Evolutionary conservation across 64 coral and sea anemone genomes (phyloP), one percentile per base, ranked within the genome.

Genomic region (Stichodactyla helianthus): DNA sequence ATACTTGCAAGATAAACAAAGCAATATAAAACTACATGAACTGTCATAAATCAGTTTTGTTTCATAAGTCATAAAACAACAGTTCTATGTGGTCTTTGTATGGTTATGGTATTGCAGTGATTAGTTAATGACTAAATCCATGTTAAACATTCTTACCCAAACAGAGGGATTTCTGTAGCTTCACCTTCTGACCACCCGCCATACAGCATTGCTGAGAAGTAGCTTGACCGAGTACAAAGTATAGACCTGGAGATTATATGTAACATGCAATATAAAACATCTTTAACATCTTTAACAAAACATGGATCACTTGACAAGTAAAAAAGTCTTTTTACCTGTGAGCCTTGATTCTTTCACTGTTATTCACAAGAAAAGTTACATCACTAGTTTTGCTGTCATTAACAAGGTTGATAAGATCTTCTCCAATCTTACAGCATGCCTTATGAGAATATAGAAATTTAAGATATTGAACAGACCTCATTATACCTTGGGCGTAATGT

Each of bases 121-220:
- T 3, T 44, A 44, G 35, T 44, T 44, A 31, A 31, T 44, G 35
- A 44, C 35, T 44, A 44, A 44, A 44, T 44, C 35, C 68, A 4
- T 11, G 4, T 10, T 10, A 5, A 74, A 27, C 25, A 84, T 25
- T 84, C 83, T 87, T 89, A 96, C 94, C 88, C 94, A 54, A 84
- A 55, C 5, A 96, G 35, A 88, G 59, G 79, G 53, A 96, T 96
- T 13, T 93, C 61, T 15, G 53, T 55, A 62, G 84, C 89, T 59
- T 87, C 55, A 3, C 61, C 79, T 88, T 96, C 94, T 59, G 82
- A 81, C 94, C 94, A 96, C 2, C 86, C 91, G 53, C 94, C 94
- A 90, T 77, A 83, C 20, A 96, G 82, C 94, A 96, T 96, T 19
- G 94, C 85, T 53, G 94, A 82, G 77, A 96, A 96, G 71, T 96